Conservation (phyloP, 2,797 vertebrate genomes). For the Myotis findleyi region DNA sequence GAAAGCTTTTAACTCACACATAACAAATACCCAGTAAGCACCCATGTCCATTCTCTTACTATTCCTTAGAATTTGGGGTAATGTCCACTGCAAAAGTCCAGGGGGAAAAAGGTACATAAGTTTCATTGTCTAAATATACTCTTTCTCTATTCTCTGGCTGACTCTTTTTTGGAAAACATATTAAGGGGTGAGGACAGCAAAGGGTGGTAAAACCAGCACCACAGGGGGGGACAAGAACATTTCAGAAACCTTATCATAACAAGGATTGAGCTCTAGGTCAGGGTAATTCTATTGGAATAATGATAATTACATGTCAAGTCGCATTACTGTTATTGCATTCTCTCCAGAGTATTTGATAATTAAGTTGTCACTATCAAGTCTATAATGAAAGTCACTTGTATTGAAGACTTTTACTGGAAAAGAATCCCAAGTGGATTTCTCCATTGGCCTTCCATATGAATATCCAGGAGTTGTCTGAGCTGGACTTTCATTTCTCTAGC, state of each 20-base stretch:
- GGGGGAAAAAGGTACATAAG: rapidly evolving
- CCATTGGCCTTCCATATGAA: not conserved
- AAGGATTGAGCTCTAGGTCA: slow-evolving; percentile 35
- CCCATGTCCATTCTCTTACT: not conserved
- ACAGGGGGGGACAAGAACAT: not conserved
- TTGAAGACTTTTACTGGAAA: slow-evolving; percentile 57
- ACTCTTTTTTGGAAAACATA: not conserved
- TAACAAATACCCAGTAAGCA: not conserved
- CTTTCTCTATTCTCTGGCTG: not conserved
- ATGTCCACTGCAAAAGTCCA: not conserved
- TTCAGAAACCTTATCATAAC: slow-evolving; percentile 39
- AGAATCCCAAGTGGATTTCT: not conserved
- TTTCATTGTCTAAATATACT: not conserved
- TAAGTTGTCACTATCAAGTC: slow-evolving; percentile 65
- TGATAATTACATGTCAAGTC: slow-evolving; percentile 73
- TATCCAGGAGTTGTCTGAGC: not conserved
- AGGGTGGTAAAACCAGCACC: not conserved
- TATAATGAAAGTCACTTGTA: slow-evolving; percentile 57
- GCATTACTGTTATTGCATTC: slow-evolving; percentile 65
- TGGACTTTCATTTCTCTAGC: not conserved
- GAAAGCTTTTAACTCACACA: not conserved
- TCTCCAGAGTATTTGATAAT: slow-evolving; percentile 68
- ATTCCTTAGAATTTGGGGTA: not conserved
- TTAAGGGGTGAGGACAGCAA: not conserved
- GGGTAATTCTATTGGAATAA: slow-evolving; percentile 68